Evolutionary conservation across 1,140 invertebrate genomes (phyloP), one percentile per base, ranked within the genome.

Genomic region (Gryon sp.): DNA sequence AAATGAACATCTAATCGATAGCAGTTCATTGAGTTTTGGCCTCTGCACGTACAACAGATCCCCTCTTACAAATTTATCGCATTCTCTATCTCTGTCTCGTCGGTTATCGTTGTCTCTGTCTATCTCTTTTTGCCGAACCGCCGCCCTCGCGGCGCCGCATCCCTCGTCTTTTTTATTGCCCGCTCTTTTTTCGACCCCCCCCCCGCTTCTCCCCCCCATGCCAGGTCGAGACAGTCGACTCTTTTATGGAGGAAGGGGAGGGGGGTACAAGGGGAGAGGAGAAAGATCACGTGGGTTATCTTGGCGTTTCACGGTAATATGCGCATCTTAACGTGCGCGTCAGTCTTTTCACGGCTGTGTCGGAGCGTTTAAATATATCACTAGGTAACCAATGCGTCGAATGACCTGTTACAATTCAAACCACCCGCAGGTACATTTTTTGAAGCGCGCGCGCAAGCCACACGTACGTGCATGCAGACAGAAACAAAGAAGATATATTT

Each of bases 1-100:
- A 86, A 86, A 81, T 84, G 84, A 85, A 82, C 80, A 82, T 70
- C 82, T 82, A 84, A 86, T 86, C 85, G 83, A 86, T 86, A 85
- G 66, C 75, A 82, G 84, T 85, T 87, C 84, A 84, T 87, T 86
- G 85, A 85, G 84, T 86, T 85, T 85, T 80, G 79, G 83, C 43
- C 73, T 76, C 75, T 63, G 70, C 75, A 78, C 79, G 66, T 72
- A 76, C 76, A 45, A 12, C 22, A 11, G 14, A 2, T 30, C 55
- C 40, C 60, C 52, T 43, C 55, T 53, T 32, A 68, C 60, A 62
- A 75, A 82, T 80, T 81, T 79, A 81, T 79, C 59, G 16, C 72
- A 52, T 26, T 19, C 53, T 38, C 59, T 62, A 28, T 28, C 6
- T 40, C 55, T 34, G n/a, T n/a, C n/a, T n/a, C n/a, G n/a, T n/a